These are phyloP conservation scores for Anoplolepis gracilipes DNA, from an alignment of 1,140 invertebrate species.

Conservation along the genomic window DNA sequence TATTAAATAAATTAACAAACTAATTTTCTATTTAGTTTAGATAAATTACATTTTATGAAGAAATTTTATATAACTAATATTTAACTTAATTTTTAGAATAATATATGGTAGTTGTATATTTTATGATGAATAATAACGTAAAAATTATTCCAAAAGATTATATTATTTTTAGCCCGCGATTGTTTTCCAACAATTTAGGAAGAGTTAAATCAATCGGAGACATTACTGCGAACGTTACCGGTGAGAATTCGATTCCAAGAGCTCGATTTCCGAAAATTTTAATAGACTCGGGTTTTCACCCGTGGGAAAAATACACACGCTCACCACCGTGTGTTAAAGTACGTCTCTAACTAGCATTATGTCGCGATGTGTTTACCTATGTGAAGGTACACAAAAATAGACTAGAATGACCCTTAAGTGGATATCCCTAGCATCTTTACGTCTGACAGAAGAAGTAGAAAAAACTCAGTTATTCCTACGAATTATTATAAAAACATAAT, in stretches of 20 bases:
- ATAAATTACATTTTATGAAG: too few relatives aligned
- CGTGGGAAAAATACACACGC: constrained; percentile 54
- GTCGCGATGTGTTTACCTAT: constrained; percentile 46
- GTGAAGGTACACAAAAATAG: constrained; percentile 37
- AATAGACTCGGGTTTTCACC: constrained; percentile 3
- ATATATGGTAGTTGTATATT: neutral
- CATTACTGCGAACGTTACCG: neutral
- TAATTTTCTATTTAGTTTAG: neutral
- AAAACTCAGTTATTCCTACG: neutral
- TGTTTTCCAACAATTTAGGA: neutral
- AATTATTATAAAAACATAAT: neutral
- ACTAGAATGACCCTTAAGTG: constrained; percentile 30
- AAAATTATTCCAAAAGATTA: neutral
- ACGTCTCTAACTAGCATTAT: constrained; percentile 46
- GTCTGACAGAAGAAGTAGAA: constrained; percentile 11
- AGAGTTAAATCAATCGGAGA: neutral
- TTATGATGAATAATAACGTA: neutral
- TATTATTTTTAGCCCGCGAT: neutral
- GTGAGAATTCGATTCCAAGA: neutral
- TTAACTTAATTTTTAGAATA: neutral
- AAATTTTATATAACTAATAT: neutral
- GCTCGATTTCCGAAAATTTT: constrained; percentile 45
- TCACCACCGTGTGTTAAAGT: constrained; percentile 13
- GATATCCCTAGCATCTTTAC: constrained; percentile 8
- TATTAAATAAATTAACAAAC: neutral